phyloP scores from a whole-genome alignment of 2,888 invertebrate species.

The Megastigmus dorsalis region DNA sequence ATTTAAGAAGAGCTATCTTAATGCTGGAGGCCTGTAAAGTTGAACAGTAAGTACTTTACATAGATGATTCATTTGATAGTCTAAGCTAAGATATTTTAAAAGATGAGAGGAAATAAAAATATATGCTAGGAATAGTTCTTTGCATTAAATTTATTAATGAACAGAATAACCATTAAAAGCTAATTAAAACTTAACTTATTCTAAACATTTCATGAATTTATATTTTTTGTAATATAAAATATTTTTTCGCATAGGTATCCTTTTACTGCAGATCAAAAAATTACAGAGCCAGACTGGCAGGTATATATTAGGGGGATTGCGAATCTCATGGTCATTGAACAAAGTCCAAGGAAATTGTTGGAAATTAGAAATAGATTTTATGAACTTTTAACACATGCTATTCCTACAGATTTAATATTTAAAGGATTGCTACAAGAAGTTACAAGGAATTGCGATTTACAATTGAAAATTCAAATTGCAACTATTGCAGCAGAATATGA shows the following conservation, averaged over 20 bases:
- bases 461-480: constrained; percentile 89
- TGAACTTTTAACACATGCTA: constrained; percentile 94
- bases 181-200: too few relatives aligned
- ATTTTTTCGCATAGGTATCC: constrained; percentile 80
- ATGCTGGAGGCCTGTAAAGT: constrained; percentile 96
- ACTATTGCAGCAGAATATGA: constrained; percentile 93
- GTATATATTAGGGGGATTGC: constrained; percentile 91
- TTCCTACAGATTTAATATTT: constrained; percentile 95
- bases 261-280: constrained; percentile 85
- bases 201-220: too few relatives aligned
- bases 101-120: too few relatives aligned
- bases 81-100: too few relatives aligned
- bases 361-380: constrained; percentile 92
- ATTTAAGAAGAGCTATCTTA: constrained; percentile 92
- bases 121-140: too few relatives aligned
- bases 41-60: constrained; percentile 81
- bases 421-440: constrained; percentile 89
- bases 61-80: too few relatives aligned
- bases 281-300: constrained; percentile 95
- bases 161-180: too few relatives aligned
- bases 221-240: background rate
- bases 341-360: constrained; percentile 88
- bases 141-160: too few relatives aligned
- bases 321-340: constrained; percentile 88
- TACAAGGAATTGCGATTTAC: constrained; percentile 91